These are phyloP conservation scores for Numenius phaeopus DNA, from an alignment of 2,797 vertebrate species.

Conservation along the genomic window DNA sequence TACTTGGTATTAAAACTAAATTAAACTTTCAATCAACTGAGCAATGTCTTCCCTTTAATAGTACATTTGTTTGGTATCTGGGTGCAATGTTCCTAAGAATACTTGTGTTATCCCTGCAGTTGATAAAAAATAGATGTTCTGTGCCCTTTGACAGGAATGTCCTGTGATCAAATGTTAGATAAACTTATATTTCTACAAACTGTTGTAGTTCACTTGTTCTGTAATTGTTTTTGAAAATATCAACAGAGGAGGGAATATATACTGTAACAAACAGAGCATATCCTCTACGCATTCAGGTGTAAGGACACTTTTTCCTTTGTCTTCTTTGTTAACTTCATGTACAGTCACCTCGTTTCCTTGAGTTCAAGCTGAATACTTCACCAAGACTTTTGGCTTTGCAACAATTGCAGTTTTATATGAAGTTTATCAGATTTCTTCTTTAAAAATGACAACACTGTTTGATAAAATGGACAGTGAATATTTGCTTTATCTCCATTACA, in stretches of 20 bases:
- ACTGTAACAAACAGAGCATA: not conserved
- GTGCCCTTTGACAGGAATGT: not conserved
- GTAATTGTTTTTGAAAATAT: not conserved
- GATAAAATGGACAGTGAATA: not conserved
- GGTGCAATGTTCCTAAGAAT: not conserved
- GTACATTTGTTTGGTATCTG: not conserved
- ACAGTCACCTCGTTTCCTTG: not conserved
- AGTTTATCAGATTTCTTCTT: not conserved
- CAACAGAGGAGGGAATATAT: not conserved
- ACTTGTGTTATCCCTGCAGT: not conserved
- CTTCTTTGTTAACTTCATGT: not conserved
- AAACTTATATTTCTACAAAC: not conserved
- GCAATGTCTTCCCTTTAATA: not conserved
- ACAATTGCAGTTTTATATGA: not conserved
- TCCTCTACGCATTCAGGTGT: not conserved
- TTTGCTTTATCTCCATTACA: not conserved
- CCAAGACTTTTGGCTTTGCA: not conserved
- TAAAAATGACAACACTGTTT: conserved; percentile 3
- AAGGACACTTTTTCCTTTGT: not conserved
- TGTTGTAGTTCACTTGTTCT: not conserved
- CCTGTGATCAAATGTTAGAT: not conserved
- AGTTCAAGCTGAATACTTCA: not conserved
- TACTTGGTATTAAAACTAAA: not conserved
- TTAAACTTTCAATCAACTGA: not conserved
- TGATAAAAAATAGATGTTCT: not conserved